Evolutionary conservation across 2,888 invertebrate species (phyloP).

Genomic region (Nomada ferruginata): DNA sequence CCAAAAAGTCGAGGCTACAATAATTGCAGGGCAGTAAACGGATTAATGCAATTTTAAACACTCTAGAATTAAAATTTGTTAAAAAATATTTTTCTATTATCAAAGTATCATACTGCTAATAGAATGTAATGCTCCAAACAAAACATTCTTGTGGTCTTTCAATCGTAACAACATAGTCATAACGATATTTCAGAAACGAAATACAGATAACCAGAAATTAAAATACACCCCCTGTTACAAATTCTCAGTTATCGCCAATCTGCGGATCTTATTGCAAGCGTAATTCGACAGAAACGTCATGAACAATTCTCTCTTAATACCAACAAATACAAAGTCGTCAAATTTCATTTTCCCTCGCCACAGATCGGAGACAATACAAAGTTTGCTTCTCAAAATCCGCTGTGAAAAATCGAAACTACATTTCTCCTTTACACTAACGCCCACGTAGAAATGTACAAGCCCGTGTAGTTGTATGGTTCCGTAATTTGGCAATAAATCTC

Average conservation of each 20-base stretch:
- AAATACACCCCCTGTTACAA: no score
- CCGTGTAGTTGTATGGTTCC: not conserved
- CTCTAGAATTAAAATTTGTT: no score
- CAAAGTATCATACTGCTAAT: no score
- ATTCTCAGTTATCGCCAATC: not conserved
- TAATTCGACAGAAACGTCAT: not conserved
- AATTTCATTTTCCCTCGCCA: no score
- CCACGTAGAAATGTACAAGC: not conserved
- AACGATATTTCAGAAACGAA: not conserved
- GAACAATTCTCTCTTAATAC: not conserved
- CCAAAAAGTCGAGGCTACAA: no score
- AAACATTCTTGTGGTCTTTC: no score
- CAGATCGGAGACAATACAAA: no score
- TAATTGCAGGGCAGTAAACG: no score
- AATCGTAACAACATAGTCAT: not conserved
- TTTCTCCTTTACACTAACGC: constrained; percentile 2
- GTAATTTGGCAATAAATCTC: constrained; percentile 43
- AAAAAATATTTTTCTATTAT: no score
- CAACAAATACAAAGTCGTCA: not conserved
- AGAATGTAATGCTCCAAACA: no score
- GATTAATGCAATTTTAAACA: no score
- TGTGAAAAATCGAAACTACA: not conserved
- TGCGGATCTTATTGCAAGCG: not conserved
- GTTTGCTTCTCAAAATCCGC: constrained; percentile 1
- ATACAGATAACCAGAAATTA: not conserved